These are phyloP conservation scores for Colletes collaris DNA, from an alignment of 2,888 invertebrate genomes.

Conservation along the genomic window DNA sequence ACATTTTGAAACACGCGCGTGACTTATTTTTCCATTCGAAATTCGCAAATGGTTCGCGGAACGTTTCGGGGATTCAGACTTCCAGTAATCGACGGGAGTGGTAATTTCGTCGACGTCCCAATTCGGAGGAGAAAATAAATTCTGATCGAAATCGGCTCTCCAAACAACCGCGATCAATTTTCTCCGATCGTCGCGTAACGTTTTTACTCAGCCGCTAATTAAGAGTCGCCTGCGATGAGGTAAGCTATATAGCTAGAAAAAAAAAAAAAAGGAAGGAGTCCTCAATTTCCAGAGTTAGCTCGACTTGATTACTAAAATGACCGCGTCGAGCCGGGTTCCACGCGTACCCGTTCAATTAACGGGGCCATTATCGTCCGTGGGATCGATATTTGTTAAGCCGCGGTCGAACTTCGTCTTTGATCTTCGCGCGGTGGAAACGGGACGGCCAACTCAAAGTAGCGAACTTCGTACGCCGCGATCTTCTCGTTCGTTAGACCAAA, in stretches of 20 bases:
- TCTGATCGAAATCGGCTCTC: not conserved
- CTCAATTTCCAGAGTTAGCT: not conserved
- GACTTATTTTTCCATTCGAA: no score
- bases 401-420: slow-evolving; percentile 22
- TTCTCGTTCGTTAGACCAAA: not conserved
- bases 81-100: not conserved
- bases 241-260: slow-evolving; percentile 6
- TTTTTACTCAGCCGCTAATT: slow-evolving; percentile 27
- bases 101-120: not conserved
- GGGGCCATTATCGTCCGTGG: slow-evolving; percentile 18
- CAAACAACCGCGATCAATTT: slow-evolving; percentile 18
- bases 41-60: not conserved
- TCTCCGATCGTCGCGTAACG: not conserved
- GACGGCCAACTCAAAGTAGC: slow-evolving; percentile 7
- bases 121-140: not conserved
- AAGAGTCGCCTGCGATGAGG: not conserved
- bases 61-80: not conserved
- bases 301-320: slow-evolving; percentile 36
- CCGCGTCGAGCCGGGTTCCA: not conserved
- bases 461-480: slow-evolving; percentile 23
- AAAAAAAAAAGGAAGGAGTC: not conserved
- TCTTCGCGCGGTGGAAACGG: not conserved
- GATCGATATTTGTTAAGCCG: slow-evolving; percentile 39
- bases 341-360: slow-evolving; percentile 41
- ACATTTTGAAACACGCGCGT: not conserved